Evolutionary conservation across 2,113 vertebrate genomes (phyloP).

Genomic region (Potamarius usumacintae): DNA sequence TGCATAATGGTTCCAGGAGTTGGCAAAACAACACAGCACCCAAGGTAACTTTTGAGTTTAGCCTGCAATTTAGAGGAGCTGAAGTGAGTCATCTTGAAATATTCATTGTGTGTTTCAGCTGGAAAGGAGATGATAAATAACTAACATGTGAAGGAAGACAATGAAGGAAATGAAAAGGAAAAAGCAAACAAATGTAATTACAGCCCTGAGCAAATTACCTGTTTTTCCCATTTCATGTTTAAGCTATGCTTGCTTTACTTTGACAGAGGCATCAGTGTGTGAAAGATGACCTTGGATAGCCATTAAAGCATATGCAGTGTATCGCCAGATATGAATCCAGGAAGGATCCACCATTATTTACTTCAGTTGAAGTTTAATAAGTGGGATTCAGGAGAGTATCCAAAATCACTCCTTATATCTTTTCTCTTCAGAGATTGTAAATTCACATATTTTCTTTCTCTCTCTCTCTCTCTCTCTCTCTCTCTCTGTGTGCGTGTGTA

Average conservation of each 20-base stretch:
- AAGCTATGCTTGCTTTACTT: background rate
- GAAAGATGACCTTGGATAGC: background rate
- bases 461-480: too few relatives aligned
- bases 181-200: constrained; percentile 29
- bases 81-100: constrained; percentile 23
- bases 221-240: background rate
- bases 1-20: background rate
- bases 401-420: background rate
- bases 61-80: constrained; percentile 11
- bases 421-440: background rate
- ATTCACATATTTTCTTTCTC: background rate
- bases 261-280: background rate
- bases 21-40: background rate
- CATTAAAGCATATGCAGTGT: background rate
- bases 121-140: constrained; percentile 13
- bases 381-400: background rate
- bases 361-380: background rate
- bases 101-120: background rate
- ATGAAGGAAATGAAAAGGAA: constrained; percentile 26
- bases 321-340: background rate
- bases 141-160: background rate
- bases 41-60: background rate
- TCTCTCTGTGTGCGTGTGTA: background rate
- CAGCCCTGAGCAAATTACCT: constrained; percentile 14
- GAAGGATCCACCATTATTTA: background rate